These are phyloP conservation scores for Danio albolineatus DNA, from an alignment of 2,797 vertebrate genomes.

Conservation along the genomic window DNA sequence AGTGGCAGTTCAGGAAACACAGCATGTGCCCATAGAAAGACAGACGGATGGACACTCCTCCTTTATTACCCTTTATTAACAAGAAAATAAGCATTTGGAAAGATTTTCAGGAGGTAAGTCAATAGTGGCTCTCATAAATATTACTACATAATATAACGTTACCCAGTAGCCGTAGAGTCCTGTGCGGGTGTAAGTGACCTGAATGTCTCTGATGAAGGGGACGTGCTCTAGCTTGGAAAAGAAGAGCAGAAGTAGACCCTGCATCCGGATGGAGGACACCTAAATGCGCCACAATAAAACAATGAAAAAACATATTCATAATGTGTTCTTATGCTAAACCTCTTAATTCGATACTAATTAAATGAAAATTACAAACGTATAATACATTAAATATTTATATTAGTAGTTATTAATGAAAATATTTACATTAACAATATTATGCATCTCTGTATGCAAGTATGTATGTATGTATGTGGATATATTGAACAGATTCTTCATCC, in stretches of 20 bases:
- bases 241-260: conserved; percentile 90
- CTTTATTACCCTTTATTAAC: conserved; percentile 92
- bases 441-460: too few relatives aligned
- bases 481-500: too few relatives aligned
- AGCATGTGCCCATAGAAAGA: conserved; percentile 89
- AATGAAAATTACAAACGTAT: too few relatives aligned
- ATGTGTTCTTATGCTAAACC: too few relatives aligned
- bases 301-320: not conserved
- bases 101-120: not conserved
- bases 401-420: too few relatives aligned
- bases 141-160: conserved; percentile 55
- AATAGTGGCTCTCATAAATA: not conserved
- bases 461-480: too few relatives aligned
- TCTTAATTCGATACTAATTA: too few relatives aligned
- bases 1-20: conserved; percentile 96
- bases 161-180: conserved; percentile 96
- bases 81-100: not conserved
- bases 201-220: conserved; percentile 88
- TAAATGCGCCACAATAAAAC: conserved; percentile 50
- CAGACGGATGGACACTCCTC: conserved; percentile 86
- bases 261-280: conserved; percentile 93
- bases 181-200: conserved; percentile 89
- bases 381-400: too few relatives aligned
- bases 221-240: conserved; percentile 89
- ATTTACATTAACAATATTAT: too few relatives aligned